phyloP scores from a whole-genome alignment of 1,140 invertebrate species.

The Schlechtendalia chinensis region DNA sequence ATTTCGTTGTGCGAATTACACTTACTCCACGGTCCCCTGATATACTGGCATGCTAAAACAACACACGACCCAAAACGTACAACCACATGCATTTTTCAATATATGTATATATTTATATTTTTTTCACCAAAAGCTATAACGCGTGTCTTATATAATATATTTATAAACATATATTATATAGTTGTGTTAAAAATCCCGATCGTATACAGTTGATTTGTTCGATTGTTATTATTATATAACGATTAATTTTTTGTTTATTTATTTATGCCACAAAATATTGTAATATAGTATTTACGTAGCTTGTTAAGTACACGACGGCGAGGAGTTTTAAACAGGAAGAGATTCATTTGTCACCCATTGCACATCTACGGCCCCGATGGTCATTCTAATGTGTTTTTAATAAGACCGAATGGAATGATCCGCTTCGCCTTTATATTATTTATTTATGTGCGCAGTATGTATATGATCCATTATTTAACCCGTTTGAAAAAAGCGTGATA shows the following conservation, averaged over 20 bases:
- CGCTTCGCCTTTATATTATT: not conserved
- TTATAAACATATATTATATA: too few species aligned
- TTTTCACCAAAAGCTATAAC: not conserved
- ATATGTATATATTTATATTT: too few species aligned
- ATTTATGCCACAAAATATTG: not conserved
- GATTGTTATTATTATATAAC: not conserved
- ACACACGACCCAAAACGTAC: constrained; percentile 50
- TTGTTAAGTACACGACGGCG: not conserved
- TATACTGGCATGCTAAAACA: constrained; percentile 70
- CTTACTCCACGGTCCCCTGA: constrained; percentile 72
- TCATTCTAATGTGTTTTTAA: constrained; percentile 27
- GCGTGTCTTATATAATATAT: not conserved
- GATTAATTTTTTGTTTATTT: not conserved
- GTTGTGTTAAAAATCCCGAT: not conserved
- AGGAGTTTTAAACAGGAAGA: constrained; percentile 19
- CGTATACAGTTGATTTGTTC: not conserved
- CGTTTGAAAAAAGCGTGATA: not conserved
- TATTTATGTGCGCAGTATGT: not conserved
- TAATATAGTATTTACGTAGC: not conserved
- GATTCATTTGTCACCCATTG: not conserved
- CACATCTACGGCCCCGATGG: not conserved
- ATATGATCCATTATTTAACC: not conserved
- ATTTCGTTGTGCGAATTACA: constrained; percentile 66
- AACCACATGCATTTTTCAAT: constrained; percentile 34
- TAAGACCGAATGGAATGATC: constrained; percentile 8